phyloP scores from a whole-genome alignment of 2,888 invertebrate genomes.

The Sclerodermus sp. region DNA sequence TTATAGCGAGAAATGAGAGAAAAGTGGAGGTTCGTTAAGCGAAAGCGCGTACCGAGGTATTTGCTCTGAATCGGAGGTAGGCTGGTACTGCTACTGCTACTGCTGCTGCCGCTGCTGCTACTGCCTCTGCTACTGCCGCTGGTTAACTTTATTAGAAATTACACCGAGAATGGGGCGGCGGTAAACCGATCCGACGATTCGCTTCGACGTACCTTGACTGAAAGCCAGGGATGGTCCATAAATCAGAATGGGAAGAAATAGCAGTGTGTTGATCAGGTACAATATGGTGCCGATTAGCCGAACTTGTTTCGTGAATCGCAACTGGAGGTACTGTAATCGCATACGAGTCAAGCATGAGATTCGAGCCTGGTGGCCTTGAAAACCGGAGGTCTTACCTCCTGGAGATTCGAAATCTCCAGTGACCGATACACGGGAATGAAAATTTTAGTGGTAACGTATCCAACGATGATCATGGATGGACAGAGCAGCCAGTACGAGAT shows the following conservation, averaged over 20 bases:
- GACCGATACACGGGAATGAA: conserved; percentile 62
- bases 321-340: conserved; percentile 65
- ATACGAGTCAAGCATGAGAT: not conserved
- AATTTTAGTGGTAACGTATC: conserved; percentile 46
- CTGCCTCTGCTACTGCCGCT: too few relatives aligned
- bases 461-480: conserved; percentile 49
- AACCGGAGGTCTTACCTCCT: conserved; percentile 11
- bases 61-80: too few relatives aligned
- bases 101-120: too few relatives aligned
- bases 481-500: conserved; percentile 62
- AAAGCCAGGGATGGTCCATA: conserved; percentile 71
- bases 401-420: conserved; percentile 9
- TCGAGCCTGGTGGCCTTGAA: too few relatives aligned
- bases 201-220: conserved; percentile 55
- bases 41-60: too few relatives aligned
- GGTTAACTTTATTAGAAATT: too few relatives aligned
- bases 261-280: conserved; percentile 62
- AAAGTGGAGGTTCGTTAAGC: too few relatives aligned
- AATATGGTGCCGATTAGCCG: conserved; percentile 63
- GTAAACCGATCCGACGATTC: too few relatives aligned
- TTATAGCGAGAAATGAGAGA: too few relatives aligned
- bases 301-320: conserved; percentile 63
- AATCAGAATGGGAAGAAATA: conserved; percentile 67
- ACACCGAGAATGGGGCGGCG: too few relatives aligned
- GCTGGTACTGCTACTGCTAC: too few relatives aligned